phyloP scores from a whole-genome alignment of 2,797 vertebrate species.

The Lindbergichthys nudifrons region DNA sequence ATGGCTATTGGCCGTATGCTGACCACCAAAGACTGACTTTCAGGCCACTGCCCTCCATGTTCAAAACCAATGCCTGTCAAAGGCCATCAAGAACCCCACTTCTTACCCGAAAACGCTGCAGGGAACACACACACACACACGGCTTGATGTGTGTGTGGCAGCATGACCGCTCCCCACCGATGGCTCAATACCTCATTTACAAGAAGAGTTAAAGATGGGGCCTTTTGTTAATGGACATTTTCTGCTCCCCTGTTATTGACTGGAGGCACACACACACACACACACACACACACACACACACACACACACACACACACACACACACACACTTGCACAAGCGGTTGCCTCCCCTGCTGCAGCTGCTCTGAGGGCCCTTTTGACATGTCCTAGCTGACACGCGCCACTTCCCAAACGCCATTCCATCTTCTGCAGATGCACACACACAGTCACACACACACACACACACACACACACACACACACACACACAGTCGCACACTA shows the following conservation, averaged over 20 bases:
- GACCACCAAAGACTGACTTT: constrained; percentile 61
- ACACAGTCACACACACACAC: constrained; percentile 28
- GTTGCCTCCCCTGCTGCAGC: constrained; percentile 44
- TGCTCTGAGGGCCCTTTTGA: constrained; percentile 55
- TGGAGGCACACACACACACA: neutral
- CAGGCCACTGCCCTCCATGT: constrained; percentile 56
- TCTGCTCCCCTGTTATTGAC: constrained; percentile 68
- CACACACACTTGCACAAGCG: constrained; percentile 23
- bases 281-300: neutral
- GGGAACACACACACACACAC: constrained; percentile 28
- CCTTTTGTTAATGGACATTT: constrained; percentile 76
- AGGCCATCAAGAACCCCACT: constrained; percentile 50
- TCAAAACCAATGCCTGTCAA: constrained; percentile 60
- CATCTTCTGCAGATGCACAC: constrained; percentile 35
- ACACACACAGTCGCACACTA: constrained; percentile 7
- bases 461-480: constrained; percentile 18
- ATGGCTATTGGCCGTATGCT: constrained; percentile 57
- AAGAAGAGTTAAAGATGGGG: constrained; percentile 61
- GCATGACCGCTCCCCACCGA: constrained; percentile 67
- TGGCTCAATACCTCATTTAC: constrained; percentile 82
- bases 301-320: constrained; percentile 29
- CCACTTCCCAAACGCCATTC: constrained; percentile 59
- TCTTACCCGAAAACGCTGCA: constrained; percentile 29
- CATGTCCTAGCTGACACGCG: constrained; percentile 58
- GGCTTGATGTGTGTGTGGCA: constrained; percentile 59